Conservation (phyloP, 2,888 invertebrate species). For the Pogonocherus hispidulus region DNA sequence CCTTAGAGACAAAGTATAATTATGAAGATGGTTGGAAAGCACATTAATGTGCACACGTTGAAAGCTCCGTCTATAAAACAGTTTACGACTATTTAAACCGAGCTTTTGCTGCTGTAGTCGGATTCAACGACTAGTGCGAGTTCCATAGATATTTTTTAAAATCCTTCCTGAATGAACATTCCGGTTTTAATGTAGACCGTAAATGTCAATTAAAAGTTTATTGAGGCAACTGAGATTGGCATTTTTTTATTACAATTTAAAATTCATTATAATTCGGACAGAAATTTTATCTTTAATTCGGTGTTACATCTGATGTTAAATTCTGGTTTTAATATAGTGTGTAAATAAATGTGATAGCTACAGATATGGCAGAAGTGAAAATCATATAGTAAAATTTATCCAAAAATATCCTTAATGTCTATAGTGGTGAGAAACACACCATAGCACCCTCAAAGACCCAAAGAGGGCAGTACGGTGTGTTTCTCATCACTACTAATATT, state of each 20-base stretch:
- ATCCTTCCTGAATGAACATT: background rate
- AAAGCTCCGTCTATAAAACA: conserved; percentile 66
- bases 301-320: too few relatives aligned
- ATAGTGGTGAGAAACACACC: too few relatives aligned
- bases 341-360: too few relatives aligned
- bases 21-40: conserved; percentile 64
- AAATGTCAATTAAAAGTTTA: conserved; percentile 23
- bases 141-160: conserved; percentile 5
- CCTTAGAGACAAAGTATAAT: conserved; percentile 65
- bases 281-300: too few relatives aligned
- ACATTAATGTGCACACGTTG: conserved; percentile 65
- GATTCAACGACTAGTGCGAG: background rate
- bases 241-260: conserved; percentile 16
- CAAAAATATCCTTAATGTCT: too few relatives aligned
- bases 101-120: conserved; percentile 50
- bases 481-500: too few relatives aligned
- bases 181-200: conserved; percentile 6
- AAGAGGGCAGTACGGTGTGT: too few relatives aligned
- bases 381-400: too few relatives aligned
- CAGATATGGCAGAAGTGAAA: too few relatives aligned
- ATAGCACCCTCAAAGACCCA: too few relatives aligned
- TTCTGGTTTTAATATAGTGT: too few relatives aligned
- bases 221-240: conserved; percentile 7
- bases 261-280: too few relatives aligned
- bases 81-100: conserved; percentile 66